Base-by-base conservation (phyloP, 2,113 vertebrate species). In the Vulpes vulpes region DNA sequence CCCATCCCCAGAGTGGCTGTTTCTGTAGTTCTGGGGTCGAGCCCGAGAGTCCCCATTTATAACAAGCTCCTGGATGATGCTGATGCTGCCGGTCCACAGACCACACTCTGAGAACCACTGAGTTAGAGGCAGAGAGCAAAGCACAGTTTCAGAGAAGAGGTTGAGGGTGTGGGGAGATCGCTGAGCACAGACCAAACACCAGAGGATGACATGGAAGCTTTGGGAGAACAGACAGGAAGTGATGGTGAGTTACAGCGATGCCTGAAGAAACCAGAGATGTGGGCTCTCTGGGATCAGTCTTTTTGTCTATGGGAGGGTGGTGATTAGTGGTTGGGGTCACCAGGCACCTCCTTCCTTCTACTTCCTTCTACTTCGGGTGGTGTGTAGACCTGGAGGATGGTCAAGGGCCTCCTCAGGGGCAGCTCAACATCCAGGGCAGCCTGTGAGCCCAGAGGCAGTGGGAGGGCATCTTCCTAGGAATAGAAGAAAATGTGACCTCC, bases 361-460 rank as follows among this genome's bases (percentile, higher is more conserved):
- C 35, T 35, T 35, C 35, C 35, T 35, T 35, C 35, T 35, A 7
- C 32, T 30, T 27, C 35, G 32, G n/a, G 10, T 23, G 20, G 15
- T n/a, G 19, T 69, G 5, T 19, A n/a, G 65, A 17, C 4, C 53
- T 81, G 30, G 59, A 95, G 57, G 43, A 59, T 20, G 2, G 74
- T 9, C 3, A 12, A 59, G 49, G 5, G 51, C 10, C 19, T 73
- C 20, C 11, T 3, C 3, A 55, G 8, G 53, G 38, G 4, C 2
- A n/a, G 6, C 23, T 85, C 35, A 55, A 32, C 38, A 4, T 32
- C 6, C 55, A 17, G 15, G 30, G 25, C 2, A 87, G 32, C 15
- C 60, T 51, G 0, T 55, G 32, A 51, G 1, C 22, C 4, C 0
- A 7, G 32, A 60, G 2, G 23, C 6, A 3, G 2, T 23, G 27